These are phyloP conservation scores for Chaenocephalus aceratus DNA, from an alignment of 2,113 vertebrate genomes.

Conservation along the genomic window DNA sequence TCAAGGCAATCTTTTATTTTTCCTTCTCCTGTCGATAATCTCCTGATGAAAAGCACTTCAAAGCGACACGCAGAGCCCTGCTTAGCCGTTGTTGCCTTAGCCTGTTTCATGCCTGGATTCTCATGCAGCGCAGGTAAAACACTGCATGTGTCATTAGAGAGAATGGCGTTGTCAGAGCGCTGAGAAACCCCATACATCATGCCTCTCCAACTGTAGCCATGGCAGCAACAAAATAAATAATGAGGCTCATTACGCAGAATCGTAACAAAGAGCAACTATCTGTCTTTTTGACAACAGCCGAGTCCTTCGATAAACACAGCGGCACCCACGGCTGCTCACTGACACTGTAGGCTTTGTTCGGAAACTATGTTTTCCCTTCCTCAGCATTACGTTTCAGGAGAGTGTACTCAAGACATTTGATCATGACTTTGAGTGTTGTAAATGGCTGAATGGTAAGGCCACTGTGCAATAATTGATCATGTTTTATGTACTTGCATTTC, in stretches of 20 bases:
- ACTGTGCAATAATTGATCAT: background rate
- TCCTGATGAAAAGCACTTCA: conserved; percentile 70
- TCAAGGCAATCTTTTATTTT: conserved; percentile 30
- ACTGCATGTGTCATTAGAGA: conserved; percentile 58
- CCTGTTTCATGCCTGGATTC: conserved; percentile 59
- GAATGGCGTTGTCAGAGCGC: conserved; percentile 43
- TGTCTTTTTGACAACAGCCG: conserved; percentile 73
- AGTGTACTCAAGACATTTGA: conserved; percentile 25
- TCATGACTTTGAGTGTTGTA: conserved; percentile 39
- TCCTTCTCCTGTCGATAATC: conserved; percentile 54
- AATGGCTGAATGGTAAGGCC: conserved; percentile 17
- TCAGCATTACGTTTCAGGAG: background rate
- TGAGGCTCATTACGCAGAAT: conserved; percentile 51
- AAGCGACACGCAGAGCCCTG: conserved; percentile 50
- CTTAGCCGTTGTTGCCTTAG: conserved; percentile 54
- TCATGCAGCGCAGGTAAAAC: conserved; percentile 37
- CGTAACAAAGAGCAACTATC: conserved; percentile 63
- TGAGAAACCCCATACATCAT: conserved; percentile 45
- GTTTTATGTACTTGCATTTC: background rate
- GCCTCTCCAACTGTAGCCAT: conserved; percentile 63
- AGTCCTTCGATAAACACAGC: conserved; percentile 67
- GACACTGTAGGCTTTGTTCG: conserved; percentile 56
- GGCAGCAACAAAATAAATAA: conserved; percentile 79
- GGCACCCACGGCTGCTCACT: conserved; percentile 43
- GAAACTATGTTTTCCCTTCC: conserved; percentile 51